Base-by-base conservation (phyloP, 2,113 vertebrate genomes). In the Tetrao urogallus region DNA sequence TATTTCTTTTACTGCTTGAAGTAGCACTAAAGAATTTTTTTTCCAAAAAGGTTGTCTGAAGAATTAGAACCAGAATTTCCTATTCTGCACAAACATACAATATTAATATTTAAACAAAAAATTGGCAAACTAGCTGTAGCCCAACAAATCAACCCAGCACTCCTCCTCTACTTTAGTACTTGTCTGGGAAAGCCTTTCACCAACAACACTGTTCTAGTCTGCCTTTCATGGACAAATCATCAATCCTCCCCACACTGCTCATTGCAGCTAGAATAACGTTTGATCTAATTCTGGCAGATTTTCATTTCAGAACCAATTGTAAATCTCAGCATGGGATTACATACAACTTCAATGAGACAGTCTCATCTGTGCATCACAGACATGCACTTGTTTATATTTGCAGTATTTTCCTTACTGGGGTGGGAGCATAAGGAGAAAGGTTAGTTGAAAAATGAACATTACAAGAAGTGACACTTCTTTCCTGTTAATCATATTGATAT, bases 301-400 rank as follows among this genome's bases (percentile, higher is more conserved):
- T 96, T 97, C 86, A 96, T 97, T 98, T 96, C 60, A 67, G 96
- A 97, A 97, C 47, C 92, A 97, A 97, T 80, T 97, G 95, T 90
- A 96, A 92, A 90, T 92, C 97, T 95, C 97, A 97, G 95, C 92
- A 95, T 93, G 94, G 88, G 83, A 94, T 93, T 95, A 94, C 94
- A 95, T 32, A 92, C 80, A 96, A 94, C 69, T 93, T 94, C 96
- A 96, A 89, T 87, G 92, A 95, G 56, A 87, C 65, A 60, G 69
- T 77, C 78, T 81, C 84, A 88, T 64, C 64, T 50, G 91, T 82
- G 79, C 92, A 87, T 95, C 82, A 67, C 64, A 82, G 93, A 83
- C 65, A 70, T 24, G 36, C 45, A 45, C 72, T 95, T 95, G 70
- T 81, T 96, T 89, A 91, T 52, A 94, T 90, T 34, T 95, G 63